A percentile compares a stretch with the other conserved stretches of the same genome.
Evolutionary conservation across 2,888 invertebrate species (phyloP).

Genomic region (Melanostoma mellinum): DNA sequence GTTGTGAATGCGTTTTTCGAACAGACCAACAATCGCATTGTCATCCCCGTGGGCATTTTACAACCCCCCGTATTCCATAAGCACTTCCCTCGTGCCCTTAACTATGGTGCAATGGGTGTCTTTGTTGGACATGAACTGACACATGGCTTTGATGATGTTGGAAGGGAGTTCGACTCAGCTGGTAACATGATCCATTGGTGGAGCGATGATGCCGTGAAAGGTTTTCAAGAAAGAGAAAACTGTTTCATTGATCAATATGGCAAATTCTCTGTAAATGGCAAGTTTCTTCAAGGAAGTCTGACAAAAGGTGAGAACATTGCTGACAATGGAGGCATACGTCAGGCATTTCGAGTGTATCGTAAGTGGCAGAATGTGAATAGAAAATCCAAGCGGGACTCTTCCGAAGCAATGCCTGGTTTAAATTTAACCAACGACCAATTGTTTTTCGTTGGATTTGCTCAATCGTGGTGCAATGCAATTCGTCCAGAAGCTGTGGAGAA

Average conservation of each 20-base stretch:
- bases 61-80: conserved; percentile 90
- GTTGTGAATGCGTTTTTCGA: conserved; percentile 95
- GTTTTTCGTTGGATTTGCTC: conserved; percentile 74
- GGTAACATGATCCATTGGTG: conserved; percentile 74
- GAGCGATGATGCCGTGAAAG: conserved; percentile 66
- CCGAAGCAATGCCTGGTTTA: conserved; percentile 69
- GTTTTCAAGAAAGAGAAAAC: conserved; percentile 68
- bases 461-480: conserved; percentile 73
- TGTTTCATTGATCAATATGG: conserved; percentile 74
- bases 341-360: conserved; percentile 72
- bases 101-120: conserved; percentile 74
- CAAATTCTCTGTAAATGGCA: conserved; percentile 72
- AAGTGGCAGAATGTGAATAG: conserved; percentile 71
- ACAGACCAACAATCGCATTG: conserved; percentile 84
- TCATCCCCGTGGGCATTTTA: conserved; percentile 58
- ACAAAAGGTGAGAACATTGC: conserved; percentile 73
- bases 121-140: conserved; percentile 75
- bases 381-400: conserved; percentile 45
- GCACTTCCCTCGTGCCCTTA: conserved; percentile 85
- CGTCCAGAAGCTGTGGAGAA: conserved; percentile 69
- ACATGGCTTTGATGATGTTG: conserved; percentile 74
- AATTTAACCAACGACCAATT: conserved; percentile 70
- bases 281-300: conserved; percentile 61
- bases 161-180: conserved; percentile 69
- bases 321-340: conserved; percentile 74